Base-by-base conservation (phyloP, 2,113 vertebrate species). In the Stercorarius parasiticus region DNA sequence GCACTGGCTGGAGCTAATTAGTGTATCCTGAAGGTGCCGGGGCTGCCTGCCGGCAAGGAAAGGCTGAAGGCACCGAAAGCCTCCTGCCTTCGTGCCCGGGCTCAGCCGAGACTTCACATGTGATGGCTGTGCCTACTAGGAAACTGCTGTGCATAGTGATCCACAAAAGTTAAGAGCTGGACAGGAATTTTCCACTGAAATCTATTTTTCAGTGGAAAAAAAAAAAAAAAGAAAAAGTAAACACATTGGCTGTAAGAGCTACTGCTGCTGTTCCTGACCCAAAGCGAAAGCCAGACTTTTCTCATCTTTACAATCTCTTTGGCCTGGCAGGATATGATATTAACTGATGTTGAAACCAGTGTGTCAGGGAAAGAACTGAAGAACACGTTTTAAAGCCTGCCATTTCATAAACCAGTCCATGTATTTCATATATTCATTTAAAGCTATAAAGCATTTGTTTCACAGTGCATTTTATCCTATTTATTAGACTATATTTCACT, bases 401-500 rank as follows among this genome's bases (percentile, higher is more conserved):
- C 11, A 74, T 91, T 96, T 69, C 73, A 42, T 62, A 80, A 96
- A 45, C 30, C 17, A 30, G 62, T 34, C 67, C 70, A 53, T 62
- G 27, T 58, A 53, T 61, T 71, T 73, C 61, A 52, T 32, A n/a
- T 34, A 59, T 67, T 66, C 17, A 30, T 94, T 84, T 77, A 87
- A 59, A 82, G 30, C 61, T 40, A 76, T 64, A 93, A 94, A 64
- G 23, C 20, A 74, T 90, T 85, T 65, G 71, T 15, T 95, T 86
- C 61, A 74, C 47, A 15, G 38, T 19, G 42, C 26, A 74, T 79
- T 89, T 91, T 59, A 47, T 87, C 87, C n/a, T 95, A 43, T 96
- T 91, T 96, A 89, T 96, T 93, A 38, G 43, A 52, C 61, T 52
- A 32, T 36, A 76, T 82, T 61, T 96, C 86, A 78, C 7, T 79